phyloP scores from a whole-genome alignment of 1,140 invertebrate species.

The Belonocnema kinseyi region DNA sequence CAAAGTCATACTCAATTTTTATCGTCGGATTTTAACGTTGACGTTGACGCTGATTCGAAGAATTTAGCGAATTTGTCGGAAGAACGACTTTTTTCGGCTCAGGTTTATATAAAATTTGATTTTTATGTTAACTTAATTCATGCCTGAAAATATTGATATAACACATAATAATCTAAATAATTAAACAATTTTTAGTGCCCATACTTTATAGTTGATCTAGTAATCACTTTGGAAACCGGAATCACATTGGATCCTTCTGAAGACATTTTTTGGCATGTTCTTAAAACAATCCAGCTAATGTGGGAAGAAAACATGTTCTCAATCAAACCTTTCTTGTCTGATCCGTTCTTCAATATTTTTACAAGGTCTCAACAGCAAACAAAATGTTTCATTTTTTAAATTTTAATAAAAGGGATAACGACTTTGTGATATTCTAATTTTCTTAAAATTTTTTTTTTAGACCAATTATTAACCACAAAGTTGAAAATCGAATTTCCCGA shows the following conservation, averaged over 20 bases:
- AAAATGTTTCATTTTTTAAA: no score
- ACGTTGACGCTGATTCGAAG: constrained; percentile 36
- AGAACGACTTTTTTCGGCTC: background rate
- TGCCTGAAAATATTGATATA: constrained; percentile 23
- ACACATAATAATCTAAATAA: background rate
- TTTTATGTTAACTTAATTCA: constrained; percentile 37
- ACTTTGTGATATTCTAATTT: no score
- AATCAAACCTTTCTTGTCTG: constrained; percentile 78
- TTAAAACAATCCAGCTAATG: constrained; percentile 76
- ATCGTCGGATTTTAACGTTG: constrained; percentile 70
- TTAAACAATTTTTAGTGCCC: constrained; percentile 72
- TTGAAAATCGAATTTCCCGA: constrained; percentile 81
- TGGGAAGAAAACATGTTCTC: constrained; percentile 78
- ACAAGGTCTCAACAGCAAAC: constrained; percentile 69
- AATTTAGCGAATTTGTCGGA: background rate
- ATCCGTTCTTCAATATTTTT: constrained; percentile 74
- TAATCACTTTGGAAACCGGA: constrained; percentile 70
- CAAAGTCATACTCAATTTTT: constrained; percentile 78
- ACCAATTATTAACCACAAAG: constrained; percentile 84
- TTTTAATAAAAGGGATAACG: no score
- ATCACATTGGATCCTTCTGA: constrained; percentile 78
- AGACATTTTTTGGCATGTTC: constrained; percentile 73
- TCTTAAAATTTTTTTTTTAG: constrained; percentile 70
- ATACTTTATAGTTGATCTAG: constrained; percentile 77
- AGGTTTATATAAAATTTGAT: constrained; percentile 34